Base-by-base conservation (phyloP, 2,113 vertebrate species). In the Gallinago undulata region DNA sequence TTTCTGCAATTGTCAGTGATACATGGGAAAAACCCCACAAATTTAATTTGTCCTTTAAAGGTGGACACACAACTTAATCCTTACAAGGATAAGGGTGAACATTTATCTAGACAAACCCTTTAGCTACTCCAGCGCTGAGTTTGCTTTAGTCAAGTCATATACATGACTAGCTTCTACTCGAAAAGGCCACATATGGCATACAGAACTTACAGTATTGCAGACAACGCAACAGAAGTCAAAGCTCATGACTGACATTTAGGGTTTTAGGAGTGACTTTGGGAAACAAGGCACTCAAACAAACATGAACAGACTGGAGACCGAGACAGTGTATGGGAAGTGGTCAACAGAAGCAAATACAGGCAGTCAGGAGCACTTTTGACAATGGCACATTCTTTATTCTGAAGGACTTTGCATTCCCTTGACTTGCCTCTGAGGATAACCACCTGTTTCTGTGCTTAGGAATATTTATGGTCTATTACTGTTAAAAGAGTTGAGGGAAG, bases 251-350 rank as follows among this genome's bases (percentile, higher is more conserved):
- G n/a, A 70, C 84, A 63, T 41, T 41, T 21, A 47, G 18, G 25
- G 53, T 3, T 77, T 85, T 78, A 45, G 23, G 33, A 62, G 21
- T 7, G 11, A 75, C 19, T 72, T 53, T 21, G 73, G 73, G 73
- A 33, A 66, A 47, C 1, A 7, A 78, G 4, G 12, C 16, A 37
- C 45, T 37, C 30, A 16, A 66, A 73, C 8, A 39, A 48, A 33
- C 2, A 19, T 51, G 11, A 28, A 37, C 19, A 68, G n/a, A 39
- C 1, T 63, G 1, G 0, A 72, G 28, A 68, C 10, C 0, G 9
- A 35, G 35, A 21, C 31, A 47, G 22, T 0, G 11, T 18, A 9
- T 5, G 53, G 59, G 18, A 80, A 84, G 11, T 30, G 15, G 4
- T 43, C 48, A 72, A 39, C 23, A 56, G n/a, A 63, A 37, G 28